These are phyloP conservation scores for Anoplolepis gracilipes DNA, from an alignment of 1,140 invertebrate species.

Conservation along the genomic window DNA sequence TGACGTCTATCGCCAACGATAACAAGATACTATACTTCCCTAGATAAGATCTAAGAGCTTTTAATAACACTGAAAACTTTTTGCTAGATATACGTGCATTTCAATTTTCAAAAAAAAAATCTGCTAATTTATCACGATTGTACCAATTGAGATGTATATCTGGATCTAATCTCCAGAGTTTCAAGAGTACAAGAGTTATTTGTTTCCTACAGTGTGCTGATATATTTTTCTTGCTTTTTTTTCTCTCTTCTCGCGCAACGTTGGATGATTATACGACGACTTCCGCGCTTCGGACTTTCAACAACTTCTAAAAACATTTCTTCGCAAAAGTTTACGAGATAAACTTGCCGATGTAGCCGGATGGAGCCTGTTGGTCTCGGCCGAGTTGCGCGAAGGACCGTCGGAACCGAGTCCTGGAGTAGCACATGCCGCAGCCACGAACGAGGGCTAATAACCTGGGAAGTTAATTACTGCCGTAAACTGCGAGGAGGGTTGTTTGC, in stretches of 20 bases:
- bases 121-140: neutral
- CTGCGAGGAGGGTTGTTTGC: conserved; percentile 71
- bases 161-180: neutral
- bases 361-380: conserved; percentile 1
- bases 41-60: neutral
- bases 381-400: conserved; percentile 33
- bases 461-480: conserved; percentile 79
- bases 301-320: conserved; percentile 49
- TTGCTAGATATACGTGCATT: no score
- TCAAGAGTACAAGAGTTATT: conserved; percentile 25
- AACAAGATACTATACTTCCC: neutral
- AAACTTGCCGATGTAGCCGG: conserved; percentile 15
- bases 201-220: conserved; percentile 28
- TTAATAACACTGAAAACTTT: neutral
- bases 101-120: neutral
- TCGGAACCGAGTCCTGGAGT: conserved; percentile 33
- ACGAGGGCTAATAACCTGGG: conserved; percentile 75
- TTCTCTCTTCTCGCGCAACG: neutral
- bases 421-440: conserved; percentile 54
- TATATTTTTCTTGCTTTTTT: neutral
- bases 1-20: neutral
- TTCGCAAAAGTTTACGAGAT: conserved; percentile 38
- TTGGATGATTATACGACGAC: conserved; percentile 39
- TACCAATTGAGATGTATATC: neutral
- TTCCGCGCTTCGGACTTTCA: conserved; percentile 24